These are phyloP conservation scores for Trypoxylus dichotomus DNA, from an alignment of 1,140 invertebrate genomes.

Conservation along the genomic window DNA sequence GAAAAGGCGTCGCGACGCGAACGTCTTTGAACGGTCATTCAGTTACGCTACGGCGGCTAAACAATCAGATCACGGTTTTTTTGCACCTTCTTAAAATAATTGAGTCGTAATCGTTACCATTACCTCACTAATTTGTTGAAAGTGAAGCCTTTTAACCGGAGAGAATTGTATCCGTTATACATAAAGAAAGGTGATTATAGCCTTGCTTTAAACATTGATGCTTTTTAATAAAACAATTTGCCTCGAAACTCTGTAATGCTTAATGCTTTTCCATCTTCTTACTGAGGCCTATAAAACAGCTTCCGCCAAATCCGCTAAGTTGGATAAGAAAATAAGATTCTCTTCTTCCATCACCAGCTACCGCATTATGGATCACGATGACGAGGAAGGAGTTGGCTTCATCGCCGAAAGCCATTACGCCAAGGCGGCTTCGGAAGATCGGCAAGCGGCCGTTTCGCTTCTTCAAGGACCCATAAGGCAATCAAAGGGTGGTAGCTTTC, in stretches of 20 bases:
- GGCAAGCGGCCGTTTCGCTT: conserved; percentile 53
- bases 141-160: background rate
- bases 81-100: background rate
- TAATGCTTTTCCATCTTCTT: background rate
- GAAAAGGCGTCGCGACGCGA: conserved; percentile 5
- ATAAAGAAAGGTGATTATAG: background rate
- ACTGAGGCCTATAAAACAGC: background rate
- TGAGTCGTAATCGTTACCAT: background rate
- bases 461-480: conserved; percentile 55
- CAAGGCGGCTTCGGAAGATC: conserved; percentile 53
- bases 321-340: background rate
- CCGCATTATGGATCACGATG: conserved; percentile 56
- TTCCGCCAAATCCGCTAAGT: background rate
- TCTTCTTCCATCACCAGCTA: background rate
- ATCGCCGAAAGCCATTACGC: conserved; percentile 62
- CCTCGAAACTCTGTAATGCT: background rate
- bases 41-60: conserved; percentile 13
- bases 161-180: background rate
- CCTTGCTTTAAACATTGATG: background rate
- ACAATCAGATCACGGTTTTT: background rate
- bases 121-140: background rate
- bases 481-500: conserved; percentile 53
- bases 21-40: conserved; percentile 29
- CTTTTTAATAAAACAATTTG: background rate
- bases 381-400: conserved; percentile 61